These are phyloP conservation scores for Nyctereutes procyonoides DNA, from an alignment of 2,113 vertebrate species.

Conservation along the genomic window DNA sequence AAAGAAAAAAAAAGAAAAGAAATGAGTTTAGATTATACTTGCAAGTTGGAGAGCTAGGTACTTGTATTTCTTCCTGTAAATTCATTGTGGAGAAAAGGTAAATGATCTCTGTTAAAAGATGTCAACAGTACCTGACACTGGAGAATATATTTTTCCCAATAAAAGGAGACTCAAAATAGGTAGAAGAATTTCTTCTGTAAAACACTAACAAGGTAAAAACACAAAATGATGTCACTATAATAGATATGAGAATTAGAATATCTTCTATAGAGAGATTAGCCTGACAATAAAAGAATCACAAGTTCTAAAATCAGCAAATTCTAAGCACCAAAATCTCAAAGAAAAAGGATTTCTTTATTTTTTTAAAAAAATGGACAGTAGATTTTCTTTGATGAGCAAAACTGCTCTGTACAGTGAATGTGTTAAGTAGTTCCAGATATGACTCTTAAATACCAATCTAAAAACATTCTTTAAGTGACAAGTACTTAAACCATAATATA, in stretches of 20 bases:
- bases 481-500: constrained; percentile 34
- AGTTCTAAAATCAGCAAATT: constrained; percentile 56
- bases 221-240: background rate
- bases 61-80: background rate
- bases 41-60: background rate
- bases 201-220: constrained; percentile 11
- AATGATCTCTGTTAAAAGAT: constrained; percentile 38
- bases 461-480: constrained; percentile 41
- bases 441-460: constrained; percentile 27
- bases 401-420: constrained; percentile 41
- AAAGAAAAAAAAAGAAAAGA: background rate
- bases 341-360: constrained; percentile 32
- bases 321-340: constrained; percentile 39
- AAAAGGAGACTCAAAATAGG: constrained; percentile 42
- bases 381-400: constrained; percentile 61
- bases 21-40: background rate
- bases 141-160: constrained; percentile 13
- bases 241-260: background rate
- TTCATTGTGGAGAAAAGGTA: constrained; percentile 42
- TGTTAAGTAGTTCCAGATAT: background rate
- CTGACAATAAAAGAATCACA: constrained; percentile 18
- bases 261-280: constrained; percentile 10
- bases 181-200: background rate
- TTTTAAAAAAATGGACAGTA: background rate
- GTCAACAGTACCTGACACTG: background rate